Evolutionary conservation across 2,888 invertebrate genomes (phyloP).

Genomic region (Aphodius granarius): DNA sequence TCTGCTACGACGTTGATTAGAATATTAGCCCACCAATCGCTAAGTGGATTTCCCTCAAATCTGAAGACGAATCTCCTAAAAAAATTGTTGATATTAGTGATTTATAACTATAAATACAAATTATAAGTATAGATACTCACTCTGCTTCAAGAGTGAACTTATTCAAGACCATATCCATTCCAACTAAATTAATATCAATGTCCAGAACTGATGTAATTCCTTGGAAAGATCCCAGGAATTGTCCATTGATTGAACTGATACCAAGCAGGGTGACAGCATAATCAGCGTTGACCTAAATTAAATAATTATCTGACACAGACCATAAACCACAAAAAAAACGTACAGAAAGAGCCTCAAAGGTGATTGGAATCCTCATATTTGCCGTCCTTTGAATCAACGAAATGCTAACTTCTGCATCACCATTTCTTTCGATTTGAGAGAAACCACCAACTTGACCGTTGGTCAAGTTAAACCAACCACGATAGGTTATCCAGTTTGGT

Average conservation of each 20-base stretch:
- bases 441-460: conserved; percentile 5
- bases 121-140: not conserved
- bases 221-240: not conserved
- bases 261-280: not conserved
- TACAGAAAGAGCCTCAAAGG: not conserved
- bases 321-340: not conserved
- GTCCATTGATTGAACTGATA: not conserved
- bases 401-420: conserved; percentile 2
- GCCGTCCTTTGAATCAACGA: not conserved
- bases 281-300: not conserved
- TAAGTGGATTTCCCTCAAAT: conserved; percentile 1
- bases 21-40: not conserved
- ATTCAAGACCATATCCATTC: not conserved
- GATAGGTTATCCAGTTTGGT: not conserved
- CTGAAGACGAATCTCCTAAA: not conserved
- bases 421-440: not conserved
- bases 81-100: too few relatives aligned
- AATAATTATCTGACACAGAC: not conserved
- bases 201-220: not conserved
- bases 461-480: not conserved
- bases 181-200: conserved; percentile 4
- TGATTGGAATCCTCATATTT: not conserved
- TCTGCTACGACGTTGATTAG: not conserved
- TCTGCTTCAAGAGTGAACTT: not conserved
- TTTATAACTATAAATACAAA: too few relatives aligned